Conservation (phyloP, 92 coral and sea anemone genomes). For the Epizoanthus rinbou region DNA sequence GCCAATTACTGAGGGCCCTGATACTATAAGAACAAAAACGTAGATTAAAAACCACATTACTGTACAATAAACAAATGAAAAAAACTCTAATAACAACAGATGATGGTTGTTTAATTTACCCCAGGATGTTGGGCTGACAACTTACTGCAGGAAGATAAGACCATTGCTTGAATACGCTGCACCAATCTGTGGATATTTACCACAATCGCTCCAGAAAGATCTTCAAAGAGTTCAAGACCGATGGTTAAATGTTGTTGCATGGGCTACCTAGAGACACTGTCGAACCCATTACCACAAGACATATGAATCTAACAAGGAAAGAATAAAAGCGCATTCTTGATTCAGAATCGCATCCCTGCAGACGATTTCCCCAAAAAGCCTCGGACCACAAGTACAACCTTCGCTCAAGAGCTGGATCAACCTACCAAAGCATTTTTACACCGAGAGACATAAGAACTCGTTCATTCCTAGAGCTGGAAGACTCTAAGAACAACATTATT, state of each 20-base stretch:
- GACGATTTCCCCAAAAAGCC: slow-evolving; percentile 28
- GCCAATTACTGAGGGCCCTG: too few relatives aligned
- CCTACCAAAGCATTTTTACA: slow-evolving; percentile 37
- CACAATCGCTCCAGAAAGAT: not conserved
- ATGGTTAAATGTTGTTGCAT: too few relatives aligned
- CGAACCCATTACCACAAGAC: slow-evolving; percentile 29
- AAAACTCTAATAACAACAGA: too few relatives aligned
- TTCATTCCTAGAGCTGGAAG: slow-evolving; percentile 36
- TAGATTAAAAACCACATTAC: too few relatives aligned
- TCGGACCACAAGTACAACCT: slow-evolving; percentile 37
- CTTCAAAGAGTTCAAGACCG: not conserved
- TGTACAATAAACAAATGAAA: too few relatives aligned
- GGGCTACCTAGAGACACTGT: not conserved
- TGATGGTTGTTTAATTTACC: too few relatives aligned
- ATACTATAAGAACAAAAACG: too few relatives aligned
- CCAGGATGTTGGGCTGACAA: slow-evolving; percentile 5
- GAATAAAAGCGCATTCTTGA: slow-evolving; percentile 39
- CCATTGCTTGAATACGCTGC: slow-evolving; percentile 9
- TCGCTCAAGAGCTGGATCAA: slow-evolving; percentile 36
- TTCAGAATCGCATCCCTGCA: slow-evolving; percentile 41
- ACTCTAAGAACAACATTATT: too few relatives aligned
- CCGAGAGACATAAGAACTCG: slow-evolving; percentile 36
- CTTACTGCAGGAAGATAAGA: slow-evolving; percentile 6
- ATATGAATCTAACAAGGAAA: slow-evolving; percentile 39
- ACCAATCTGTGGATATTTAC: slow-evolving; percentile 5